Conservation (phyloP, 2,113 vertebrate species). For the Sapajus apella region DNA sequence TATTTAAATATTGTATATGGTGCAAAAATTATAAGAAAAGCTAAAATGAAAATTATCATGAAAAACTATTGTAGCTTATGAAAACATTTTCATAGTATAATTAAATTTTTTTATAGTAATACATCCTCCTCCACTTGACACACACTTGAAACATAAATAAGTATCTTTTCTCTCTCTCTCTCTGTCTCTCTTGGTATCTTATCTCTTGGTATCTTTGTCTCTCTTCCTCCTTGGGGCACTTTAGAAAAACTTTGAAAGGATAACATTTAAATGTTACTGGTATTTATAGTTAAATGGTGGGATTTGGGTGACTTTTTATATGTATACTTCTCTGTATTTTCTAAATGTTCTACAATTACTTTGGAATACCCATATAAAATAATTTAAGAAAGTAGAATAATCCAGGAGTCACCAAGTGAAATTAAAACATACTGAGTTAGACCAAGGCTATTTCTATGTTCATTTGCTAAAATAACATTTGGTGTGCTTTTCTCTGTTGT, state of each 20-base stretch:
- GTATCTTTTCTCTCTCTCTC: background rate
- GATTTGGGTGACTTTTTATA: background rate
- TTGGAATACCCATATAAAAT: background rate
- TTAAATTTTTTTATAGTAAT: background rate
- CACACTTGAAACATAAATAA: background rate
- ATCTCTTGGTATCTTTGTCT: background rate
- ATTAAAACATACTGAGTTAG: background rate
- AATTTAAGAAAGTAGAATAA: background rate
- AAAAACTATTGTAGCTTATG: background rate
- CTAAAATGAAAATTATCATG: background rate
- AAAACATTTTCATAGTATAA: background rate
- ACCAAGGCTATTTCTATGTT: background rate
- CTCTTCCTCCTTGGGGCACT: background rate
- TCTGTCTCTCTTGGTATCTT: background rate
- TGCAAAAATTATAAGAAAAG: background rate
- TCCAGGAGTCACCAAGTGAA: background rate
- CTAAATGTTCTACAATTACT: background rate
- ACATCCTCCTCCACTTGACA: no score
- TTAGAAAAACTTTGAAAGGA: background rate
- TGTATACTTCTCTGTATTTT: background rate
- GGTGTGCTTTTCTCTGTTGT: slow-evolving; percentile 48
- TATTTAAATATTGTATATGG: background rate
- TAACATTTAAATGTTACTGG: background rate
- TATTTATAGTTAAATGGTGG: background rate
- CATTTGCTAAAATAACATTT: background rate